Evolutionary conservation across 2,113 vertebrate genomes (phyloP), one percentile per base, ranked within the genome.

Genomic region (Hemicordylus capensis): DNA sequence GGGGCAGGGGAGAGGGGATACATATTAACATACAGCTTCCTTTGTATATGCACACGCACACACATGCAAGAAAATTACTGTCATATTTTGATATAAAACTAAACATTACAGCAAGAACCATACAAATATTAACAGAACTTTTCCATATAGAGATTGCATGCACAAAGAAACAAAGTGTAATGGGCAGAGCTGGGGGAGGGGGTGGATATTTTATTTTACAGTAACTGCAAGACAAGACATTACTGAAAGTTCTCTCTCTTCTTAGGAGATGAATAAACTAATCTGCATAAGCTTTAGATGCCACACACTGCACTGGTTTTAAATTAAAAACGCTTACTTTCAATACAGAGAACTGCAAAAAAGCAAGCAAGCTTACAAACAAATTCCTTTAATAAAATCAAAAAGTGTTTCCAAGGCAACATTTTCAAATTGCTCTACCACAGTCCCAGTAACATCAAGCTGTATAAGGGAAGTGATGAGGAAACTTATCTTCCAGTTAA

Each of bases 321-420:
- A 96, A 96, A 95, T 96, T n/a, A 94, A 94, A 95, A 95, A 93
- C 58, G 90, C 63, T 90, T 86, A 89, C 76, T 95, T 87, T 83
- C 75, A 91, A 90, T 90, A 94, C 1, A 94, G 91, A 93, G 91
- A 90, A 90, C 84, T 92, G 86, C 90, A 93, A 93, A 94, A 80
- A 87, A 90, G 89, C 87, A 92, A 87, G 91, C 87, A 93, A 90
- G 80, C 77, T 93, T 90, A 93, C 4, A 95, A n/a, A 91, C 92
- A 96, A 92, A 93, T 90, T 95, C 88, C 90, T 89, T 93, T 91
- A 93, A 95, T 91, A 94, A 94, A 73, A 93, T 90, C 85, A 95
- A 95, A 93, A 73, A 94, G 91, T 89, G 87, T 95, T 95, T 96
- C 91, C 94, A 95, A 95, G 95, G 95, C 94, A 95, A 89, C 87